Percentiles rank a stretch among this genome's conserved stretches.
phyloP scores from a whole-genome alignment of 2,888 invertebrate genomes.

The Baccha elongata region DNA sequence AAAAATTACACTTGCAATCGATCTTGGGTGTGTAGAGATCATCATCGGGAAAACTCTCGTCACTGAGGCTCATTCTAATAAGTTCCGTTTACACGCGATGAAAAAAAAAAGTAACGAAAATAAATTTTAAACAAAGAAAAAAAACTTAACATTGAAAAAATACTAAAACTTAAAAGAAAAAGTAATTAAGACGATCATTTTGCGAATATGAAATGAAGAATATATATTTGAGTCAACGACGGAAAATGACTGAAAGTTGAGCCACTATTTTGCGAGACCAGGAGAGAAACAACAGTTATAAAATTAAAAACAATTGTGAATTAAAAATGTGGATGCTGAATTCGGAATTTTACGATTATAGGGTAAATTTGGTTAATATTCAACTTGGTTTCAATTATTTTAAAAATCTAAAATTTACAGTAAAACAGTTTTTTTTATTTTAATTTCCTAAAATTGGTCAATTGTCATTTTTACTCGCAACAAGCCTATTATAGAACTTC shows the following conservation, averaged over 20 bases:
- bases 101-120: neutral
- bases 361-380: neutral
- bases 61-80: slow-evolving; percentile 78
- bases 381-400: neutral
- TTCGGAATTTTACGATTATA: neutral
- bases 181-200: slow-evolving; percentile 37
- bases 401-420: too few species aligned
- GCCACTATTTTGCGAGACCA: neutral
- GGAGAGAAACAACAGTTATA: slow-evolving; percentile 37
- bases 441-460: too few species aligned
- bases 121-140: slow-evolving; percentile 14
- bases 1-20: slow-evolving; percentile 48
- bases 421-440: too few species aligned
- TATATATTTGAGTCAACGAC: slow-evolving; percentile 5
- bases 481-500: too few species aligned
- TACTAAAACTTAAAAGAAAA: slow-evolving; percentile 28
- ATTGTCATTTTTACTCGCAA: too few species aligned
- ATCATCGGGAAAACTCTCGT: slow-evolving; percentile 80
- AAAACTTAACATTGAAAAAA: slow-evolving; percentile 2
- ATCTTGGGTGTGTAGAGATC: slow-evolving; percentile 68
- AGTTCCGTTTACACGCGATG: neutral
- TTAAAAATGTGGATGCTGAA: slow-evolving; percentile 5
- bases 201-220: slow-evolving; percentile 13
- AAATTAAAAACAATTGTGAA: neutral
- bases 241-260: slow-evolving; percentile 16